A percentile compares a stretch with the other conserved stretches of the same genome.
Evolutionary conservation across 2,888 invertebrate genomes (phyloP).

Genomic region (Cartodere bifasciata): DNA sequence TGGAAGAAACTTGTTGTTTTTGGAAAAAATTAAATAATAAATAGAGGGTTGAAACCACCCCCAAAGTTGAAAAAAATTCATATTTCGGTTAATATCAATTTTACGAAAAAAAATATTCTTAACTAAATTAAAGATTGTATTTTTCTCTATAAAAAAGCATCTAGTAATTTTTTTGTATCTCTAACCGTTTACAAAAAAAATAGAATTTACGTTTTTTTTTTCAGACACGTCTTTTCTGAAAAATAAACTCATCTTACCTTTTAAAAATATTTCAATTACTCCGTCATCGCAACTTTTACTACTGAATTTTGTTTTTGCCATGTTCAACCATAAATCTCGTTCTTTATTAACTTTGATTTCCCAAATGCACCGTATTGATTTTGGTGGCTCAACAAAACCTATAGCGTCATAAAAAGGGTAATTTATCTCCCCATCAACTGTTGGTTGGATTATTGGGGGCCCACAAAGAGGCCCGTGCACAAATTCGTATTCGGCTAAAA

Average conservation of each 20-base stretch:
- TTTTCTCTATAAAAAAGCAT: too few relatives aligned
- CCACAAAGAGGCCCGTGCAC: slow-evolving; percentile 83
- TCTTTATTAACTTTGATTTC: slow-evolving; percentile 62
- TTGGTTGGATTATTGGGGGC: slow-evolving; percentile 65
- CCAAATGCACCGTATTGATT: slow-evolving; percentile 40
- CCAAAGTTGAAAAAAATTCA: too few relatives aligned
- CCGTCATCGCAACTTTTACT: slow-evolving; percentile 79
- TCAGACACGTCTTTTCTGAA: too few relatives aligned
- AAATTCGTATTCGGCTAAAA: slow-evolving; percentile 79
- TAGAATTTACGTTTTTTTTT: too few relatives aligned
- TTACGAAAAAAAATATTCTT: too few relatives aligned
- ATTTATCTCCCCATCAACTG: slow-evolving; percentile 75
- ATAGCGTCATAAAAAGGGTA: slow-evolving; percentile 77
- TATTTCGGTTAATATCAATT: too few relatives aligned
- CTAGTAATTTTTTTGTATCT: too few relatives aligned
- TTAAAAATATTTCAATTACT: slow-evolving; percentile 62
- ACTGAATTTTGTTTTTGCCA: slow-evolving; percentile 76
- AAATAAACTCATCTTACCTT: slow-evolving; percentile 14
- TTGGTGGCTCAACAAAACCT: slow-evolving; percentile 52
- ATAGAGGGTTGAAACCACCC: too few relatives aligned
- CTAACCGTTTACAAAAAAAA: too few relatives aligned
- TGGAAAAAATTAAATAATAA: too few relatives aligned
- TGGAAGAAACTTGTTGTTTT: too few relatives aligned
- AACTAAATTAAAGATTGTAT: too few relatives aligned
- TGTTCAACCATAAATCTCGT: slow-evolving; percentile 74